Evolutionary conservation across 2,797 vertebrate species (phyloP).

Genomic region (Leuciscus waleckii): DNA sequence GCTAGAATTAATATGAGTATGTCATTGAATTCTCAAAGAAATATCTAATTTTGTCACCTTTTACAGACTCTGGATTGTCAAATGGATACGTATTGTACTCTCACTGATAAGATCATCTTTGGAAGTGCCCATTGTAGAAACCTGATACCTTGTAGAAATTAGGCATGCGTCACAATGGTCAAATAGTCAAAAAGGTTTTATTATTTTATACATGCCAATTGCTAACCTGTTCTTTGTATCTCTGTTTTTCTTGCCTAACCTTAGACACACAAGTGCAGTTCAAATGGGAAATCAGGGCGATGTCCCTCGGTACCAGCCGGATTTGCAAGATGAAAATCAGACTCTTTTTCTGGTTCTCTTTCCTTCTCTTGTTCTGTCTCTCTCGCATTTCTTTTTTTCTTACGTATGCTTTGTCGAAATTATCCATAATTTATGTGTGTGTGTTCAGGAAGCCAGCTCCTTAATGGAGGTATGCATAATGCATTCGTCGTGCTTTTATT

Average conservation of each 20-base stretch:
- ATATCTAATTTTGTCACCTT: not conserved
- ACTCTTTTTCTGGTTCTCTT: not conserved
- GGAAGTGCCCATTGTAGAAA: not conserved
- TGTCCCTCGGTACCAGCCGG: not conserved
- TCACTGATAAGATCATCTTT: not conserved
- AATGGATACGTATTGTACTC: not conserved
- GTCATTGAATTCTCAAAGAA: not conserved
- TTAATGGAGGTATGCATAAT: slow-evolving; percentile 75
- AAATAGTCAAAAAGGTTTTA: not conserved
- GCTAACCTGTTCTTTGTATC: not conserved
- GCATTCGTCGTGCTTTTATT: slow-evolving; percentile 65
- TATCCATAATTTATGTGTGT: slow-evolving; percentile 47
- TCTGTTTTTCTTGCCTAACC: not conserved
- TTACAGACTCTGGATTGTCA: not conserved
- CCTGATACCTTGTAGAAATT: not conserved
- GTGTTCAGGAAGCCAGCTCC: slow-evolving; percentile 58
- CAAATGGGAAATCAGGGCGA: not conserved
- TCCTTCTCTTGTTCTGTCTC: not conserved
- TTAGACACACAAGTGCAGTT: not conserved
- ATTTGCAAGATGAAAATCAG: not conserved
- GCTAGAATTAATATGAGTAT: not conserved
- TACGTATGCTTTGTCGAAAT: slow-evolving; percentile 15
- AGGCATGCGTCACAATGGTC: not conserved
- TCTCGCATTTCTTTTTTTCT: not conserved
- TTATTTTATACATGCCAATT: not conserved